A percentile compares a stretch with the other conserved stretches of the same genome.
Evolutionary conservation across 2,113 vertebrate species (phyloP).

Genomic region (Crotalus tigris): DNA sequence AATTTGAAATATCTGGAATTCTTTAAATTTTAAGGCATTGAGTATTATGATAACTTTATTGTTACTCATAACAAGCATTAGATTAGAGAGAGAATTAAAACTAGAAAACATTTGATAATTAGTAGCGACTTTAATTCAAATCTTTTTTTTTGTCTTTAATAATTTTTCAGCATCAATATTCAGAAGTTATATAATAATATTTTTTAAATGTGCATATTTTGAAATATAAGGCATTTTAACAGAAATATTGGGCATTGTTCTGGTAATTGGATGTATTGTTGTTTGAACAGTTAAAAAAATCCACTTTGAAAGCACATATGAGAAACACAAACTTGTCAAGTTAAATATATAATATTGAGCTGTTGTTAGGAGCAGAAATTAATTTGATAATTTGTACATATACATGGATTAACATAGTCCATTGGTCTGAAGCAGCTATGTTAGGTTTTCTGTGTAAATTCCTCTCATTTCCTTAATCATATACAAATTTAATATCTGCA

Average conservation of each 20-base stretch:
- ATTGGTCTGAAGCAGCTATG: conserved; percentile 56
- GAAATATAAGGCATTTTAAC: conserved; percentile 22
- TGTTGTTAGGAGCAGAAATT: conserved; percentile 16
- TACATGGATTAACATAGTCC: conserved; percentile 33
- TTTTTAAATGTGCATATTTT: not conserved
- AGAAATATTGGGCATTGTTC: not conserved
- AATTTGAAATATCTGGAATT: conserved; percentile 66
- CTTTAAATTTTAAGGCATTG: conserved; percentile 39
- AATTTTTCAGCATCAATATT: conserved; percentile 21
- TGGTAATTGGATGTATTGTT: conserved; percentile 16
- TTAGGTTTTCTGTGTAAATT: conserved; percentile 52
- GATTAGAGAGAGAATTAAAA: conserved; percentile 47
- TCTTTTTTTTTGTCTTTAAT: not conserved
- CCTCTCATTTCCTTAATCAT: conserved; percentile 68
- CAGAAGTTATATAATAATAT: conserved; percentile 14
- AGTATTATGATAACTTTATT: conserved; percentile 51
- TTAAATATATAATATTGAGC: conserved; percentile 7
- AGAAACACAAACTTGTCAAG: conserved; percentile 40
- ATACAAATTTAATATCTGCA: conserved; percentile 72
- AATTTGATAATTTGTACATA: conserved; percentile 35
- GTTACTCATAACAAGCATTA: conserved; percentile 45
- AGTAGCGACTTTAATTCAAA: conserved; percentile 24
- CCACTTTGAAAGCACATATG: conserved; percentile 29
- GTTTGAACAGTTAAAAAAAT: conserved; percentile 7
- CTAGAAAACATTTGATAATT: conserved; percentile 20